Evolutionary conservation across 37 sponge, comb jelly and placozoan genomes (phyloP).

Genomic region (Spongilla lacustris): DNA sequence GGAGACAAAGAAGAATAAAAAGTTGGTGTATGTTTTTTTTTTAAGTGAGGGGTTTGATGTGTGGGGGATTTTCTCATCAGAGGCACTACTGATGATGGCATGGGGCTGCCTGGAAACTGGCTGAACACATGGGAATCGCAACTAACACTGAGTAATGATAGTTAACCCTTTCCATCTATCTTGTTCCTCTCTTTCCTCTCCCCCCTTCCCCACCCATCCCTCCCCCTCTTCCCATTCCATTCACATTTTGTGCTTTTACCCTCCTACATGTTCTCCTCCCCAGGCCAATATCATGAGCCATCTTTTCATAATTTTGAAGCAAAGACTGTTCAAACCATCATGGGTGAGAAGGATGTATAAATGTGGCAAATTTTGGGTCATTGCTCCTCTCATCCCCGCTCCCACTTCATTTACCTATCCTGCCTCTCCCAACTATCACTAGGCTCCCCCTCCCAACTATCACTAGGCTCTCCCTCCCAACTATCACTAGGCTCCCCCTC

Average conservation of each 20-base stretch:
- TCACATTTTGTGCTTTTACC: neutral
- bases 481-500: neutral
- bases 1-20: neutral
- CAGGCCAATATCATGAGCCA: neutral
- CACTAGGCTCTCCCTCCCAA: neutral
- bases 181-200: neutral
- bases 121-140: neutral
- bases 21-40: neutral
- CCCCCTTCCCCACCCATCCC: neutral
- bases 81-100: neutral
- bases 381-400: conserved; percentile 4
- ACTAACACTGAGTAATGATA: neutral
- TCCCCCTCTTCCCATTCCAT: neutral
- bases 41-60: too few species aligned
- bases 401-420: neutral
- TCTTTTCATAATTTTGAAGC: conserved; percentile 18
- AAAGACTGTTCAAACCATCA: conserved; percentile 33
- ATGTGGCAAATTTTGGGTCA: neutral
- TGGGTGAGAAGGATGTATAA: conserved; percentile 11
- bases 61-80: neutral
- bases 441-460: neutral
- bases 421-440: neutral
- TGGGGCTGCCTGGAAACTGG: neutral
- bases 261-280: neutral
- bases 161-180: neutral